A percentile compares a stretch with the other conserved stretches of the same genome.
Conservation (phyloP, 2,888 invertebrate species). For the Carcina quercana region DNA sequence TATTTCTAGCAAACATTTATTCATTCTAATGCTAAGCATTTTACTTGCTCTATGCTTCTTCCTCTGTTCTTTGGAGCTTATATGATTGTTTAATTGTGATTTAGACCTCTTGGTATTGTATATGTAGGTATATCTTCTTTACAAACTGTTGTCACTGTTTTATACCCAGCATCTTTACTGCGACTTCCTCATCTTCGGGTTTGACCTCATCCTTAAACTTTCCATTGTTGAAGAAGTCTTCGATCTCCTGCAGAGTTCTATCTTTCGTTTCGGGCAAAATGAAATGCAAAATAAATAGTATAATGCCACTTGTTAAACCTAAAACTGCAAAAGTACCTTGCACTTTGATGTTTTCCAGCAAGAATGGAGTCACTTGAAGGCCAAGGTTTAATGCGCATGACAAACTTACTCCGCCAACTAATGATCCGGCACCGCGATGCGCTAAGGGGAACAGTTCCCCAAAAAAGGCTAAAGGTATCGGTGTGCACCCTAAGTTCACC, state of each 20-base stretch:
- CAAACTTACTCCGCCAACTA: conserved; percentile 20
- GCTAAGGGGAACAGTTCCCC: conserved; percentile 31
- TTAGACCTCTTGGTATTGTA: too few species aligned
- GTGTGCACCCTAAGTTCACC: conserved; percentile 26
- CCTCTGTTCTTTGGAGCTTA: too few species aligned
- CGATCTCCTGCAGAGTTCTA: conserved; percentile 34
- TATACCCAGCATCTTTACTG: conserved; percentile 8
- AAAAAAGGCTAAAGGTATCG: conserved; percentile 25
- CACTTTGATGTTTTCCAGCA: conserved; percentile 23
- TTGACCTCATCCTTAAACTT: conserved; percentile 11
- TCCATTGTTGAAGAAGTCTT: conserved; percentile 26
- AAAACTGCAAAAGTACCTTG: conserved; percentile 31
- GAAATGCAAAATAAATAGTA: conserved; percentile 23
- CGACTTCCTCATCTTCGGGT: conserved; percentile 4
- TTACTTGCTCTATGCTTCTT: too few species aligned
- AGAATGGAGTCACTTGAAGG: conserved; percentile 18
- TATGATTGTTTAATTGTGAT: too few species aligned
- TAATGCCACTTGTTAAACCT: conserved; percentile 20
- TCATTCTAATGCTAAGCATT: too few species aligned
- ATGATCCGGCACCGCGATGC: conserved; percentile 23
- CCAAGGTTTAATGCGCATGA: conserved; percentile 16
- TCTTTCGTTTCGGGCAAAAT: conserved; percentile 36
- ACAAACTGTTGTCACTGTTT: too few species aligned
- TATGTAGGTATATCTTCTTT: too few species aligned
- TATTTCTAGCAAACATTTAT: too few species aligned